phyloP scores from a whole-genome alignment of 2,797 vertebrate genomes.

The Apogon talboti region DNA sequence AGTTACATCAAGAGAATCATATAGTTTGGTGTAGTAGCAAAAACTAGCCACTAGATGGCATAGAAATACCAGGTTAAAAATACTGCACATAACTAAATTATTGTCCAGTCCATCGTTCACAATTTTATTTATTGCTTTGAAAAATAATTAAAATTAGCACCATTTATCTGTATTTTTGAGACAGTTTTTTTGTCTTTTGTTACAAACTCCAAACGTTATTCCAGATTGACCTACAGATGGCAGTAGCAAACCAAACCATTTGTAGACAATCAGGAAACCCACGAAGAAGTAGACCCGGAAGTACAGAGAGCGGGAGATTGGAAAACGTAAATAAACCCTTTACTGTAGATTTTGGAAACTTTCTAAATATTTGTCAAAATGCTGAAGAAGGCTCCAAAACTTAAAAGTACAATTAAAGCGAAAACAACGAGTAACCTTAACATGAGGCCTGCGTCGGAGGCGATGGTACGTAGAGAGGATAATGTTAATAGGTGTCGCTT shows the following conservation, averaged over 20 bases:
- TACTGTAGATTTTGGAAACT: rapidly evolving
- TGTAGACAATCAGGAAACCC: background rate
- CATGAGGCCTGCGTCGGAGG: constrained; percentile 61
- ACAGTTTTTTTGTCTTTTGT: background rate
- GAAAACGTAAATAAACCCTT: constrained; percentile 55
- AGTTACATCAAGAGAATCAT: constrained; percentile 65
- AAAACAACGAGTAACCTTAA: constrained; percentile 61
- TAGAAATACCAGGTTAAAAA: background rate
- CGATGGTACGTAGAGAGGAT: constrained; percentile 60
- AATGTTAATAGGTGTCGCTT: background rate
- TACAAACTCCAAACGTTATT: background rate
- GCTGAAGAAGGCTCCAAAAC: constrained; percentile 63
- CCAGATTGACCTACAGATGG: constrained; percentile 2
- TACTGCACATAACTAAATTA: background rate
- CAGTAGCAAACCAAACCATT: rapidly evolving
- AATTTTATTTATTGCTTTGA: background rate
- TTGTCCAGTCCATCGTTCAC: background rate
- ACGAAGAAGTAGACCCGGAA: constrained; percentile 65
- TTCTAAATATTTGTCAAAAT: constrained; percentile 25
- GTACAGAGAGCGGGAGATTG: constrained; percentile 62
- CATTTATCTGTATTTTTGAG: rapidly evolving
- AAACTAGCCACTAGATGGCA: constrained; percentile 4
- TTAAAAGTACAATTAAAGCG: constrained; percentile 60
- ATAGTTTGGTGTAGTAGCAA: background rate
- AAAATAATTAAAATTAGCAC: rapidly evolving